Base-by-base conservation (phyloP, 2,888 invertebrate species). In the Aphidius colemani region DNA sequence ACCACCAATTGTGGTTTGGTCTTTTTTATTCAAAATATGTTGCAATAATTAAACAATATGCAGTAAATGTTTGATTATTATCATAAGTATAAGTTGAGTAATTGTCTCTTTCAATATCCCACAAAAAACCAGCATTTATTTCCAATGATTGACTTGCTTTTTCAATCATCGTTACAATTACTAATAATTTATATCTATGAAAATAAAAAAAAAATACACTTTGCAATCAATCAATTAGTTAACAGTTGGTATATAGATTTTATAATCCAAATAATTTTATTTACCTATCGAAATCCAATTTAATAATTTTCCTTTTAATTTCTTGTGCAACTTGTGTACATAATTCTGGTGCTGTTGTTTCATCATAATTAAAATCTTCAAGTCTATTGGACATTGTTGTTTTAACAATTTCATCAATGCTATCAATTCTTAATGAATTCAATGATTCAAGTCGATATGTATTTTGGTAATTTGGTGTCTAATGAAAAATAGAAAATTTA, bases 241-340 rank as follows among this genome's bases (percentile, higher is more conserved):
- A 13, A 4, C 4, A 3, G 7, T 44, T 7, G 8, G n/a, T n/a
- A 7, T 30, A 57, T 18, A 18, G 13, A 18, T 18, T 18, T 18
- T 18, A 18, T 30, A 43, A 41, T 7, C 11, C 3, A 6, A 63
- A 51, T 30, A 3, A 30, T 30, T 30, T 30, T 18, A 45, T 39
- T 40, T 75, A 86, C 90, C 91, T 88, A 78, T 91, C 89, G 78
- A 86, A 91, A 67, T 88, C 85, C 75, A 89, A 85, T 77, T 86
- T 87, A 79, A 89, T 88, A 11, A 91, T 84, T 67, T 85, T 85
- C 43, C 84, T 83, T 44, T 87, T 85, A 66, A 91, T 87, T 53
- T 85, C 86, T 66, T 85, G 85, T 0, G 89, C 85, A 66, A 90
- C 82, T 71, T 82, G 84, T 70, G 82, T 85, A 7, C 88, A 84